A percentile compares a stretch with the other conserved stretches of the same genome.
These are phyloP conservation scores for Proteles cristata DNA, from an alignment of 2,113 vertebrate genomes.

Conservation along the genomic window DNA sequence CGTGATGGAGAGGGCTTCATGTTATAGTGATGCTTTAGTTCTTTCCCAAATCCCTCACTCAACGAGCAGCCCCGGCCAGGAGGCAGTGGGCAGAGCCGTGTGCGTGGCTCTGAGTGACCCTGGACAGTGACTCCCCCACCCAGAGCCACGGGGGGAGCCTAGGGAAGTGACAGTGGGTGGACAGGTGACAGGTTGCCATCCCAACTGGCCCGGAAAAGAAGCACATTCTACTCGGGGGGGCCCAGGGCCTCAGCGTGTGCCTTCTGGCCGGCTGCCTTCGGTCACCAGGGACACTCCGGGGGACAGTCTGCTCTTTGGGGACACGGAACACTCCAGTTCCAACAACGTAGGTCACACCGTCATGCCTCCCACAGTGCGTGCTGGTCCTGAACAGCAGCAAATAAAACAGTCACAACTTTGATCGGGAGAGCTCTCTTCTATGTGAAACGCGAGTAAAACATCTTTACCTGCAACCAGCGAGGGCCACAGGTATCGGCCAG, in stretches of 20 bases:
- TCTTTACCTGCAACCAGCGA: no score
- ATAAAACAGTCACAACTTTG: no score
- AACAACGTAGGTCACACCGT: not conserved
- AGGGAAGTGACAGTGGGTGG: not conserved
- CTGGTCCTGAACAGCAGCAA: no score
- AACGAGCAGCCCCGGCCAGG: no score
- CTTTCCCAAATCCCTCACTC: not conserved
- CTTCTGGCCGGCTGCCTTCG: not conserved
- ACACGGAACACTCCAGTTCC: not conserved
- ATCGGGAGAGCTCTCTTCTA: not conserved
- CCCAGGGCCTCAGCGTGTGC: no score
- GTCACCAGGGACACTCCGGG: not conserved
- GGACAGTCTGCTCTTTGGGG: not conserved
- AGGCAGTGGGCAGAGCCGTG: not conserved
- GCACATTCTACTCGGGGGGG: not conserved
- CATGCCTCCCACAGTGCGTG: not conserved
- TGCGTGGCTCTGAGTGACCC: accelerated
- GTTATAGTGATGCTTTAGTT: not conserved
- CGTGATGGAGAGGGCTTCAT: accelerated
- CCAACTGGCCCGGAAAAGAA: not conserved
- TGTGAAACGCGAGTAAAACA: accelerated
- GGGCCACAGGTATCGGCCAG: no score
- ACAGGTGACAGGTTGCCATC: not conserved
- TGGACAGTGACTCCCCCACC: no score
- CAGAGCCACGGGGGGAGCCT: accelerated